Evolutionary conservation across 1,140 invertebrate genomes (phyloP).

Genomic region (Procambarus clarkii): DNA sequence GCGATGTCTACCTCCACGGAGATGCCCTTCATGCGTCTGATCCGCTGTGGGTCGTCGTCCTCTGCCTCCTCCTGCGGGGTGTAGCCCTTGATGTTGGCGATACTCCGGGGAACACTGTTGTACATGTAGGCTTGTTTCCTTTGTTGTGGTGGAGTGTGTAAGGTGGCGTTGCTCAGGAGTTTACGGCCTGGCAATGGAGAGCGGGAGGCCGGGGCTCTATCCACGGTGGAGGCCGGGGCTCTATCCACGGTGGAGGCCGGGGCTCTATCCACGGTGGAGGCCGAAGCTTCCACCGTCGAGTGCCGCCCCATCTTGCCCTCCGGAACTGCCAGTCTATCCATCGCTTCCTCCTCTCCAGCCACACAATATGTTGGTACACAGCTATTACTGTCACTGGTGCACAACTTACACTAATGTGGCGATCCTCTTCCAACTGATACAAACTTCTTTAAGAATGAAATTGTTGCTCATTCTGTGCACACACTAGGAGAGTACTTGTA

Average conservation of each 20-base stretch:
- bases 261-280: too few relatives aligned
- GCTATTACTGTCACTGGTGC: neutral
- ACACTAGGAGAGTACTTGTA: neutral
- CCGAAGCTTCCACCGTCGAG: neutral
- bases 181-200: conserved; percentile 7
- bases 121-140: conserved; percentile 37
- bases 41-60: conserved; percentile 28
- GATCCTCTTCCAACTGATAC: neutral
- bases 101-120: conserved; percentile 34
- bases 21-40: conserved; percentile 35
- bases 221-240: neutral
- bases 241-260: neutral
- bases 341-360: neutral
- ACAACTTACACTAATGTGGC: neutral
- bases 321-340: neutral
- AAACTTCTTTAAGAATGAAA: neutral
- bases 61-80: conserved; percentile 18
- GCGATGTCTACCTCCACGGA: conserved; percentile 46
- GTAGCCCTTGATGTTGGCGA: conserved; percentile 16
- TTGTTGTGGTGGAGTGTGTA: neutral
- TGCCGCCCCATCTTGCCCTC: neutral
- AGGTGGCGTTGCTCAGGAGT: neutral
- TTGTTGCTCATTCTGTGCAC: too few relatives aligned
- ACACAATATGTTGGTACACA: neutral
- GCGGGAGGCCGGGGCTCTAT: neutral